Percentiles rank a stretch among this genome's conserved stretches.
Conservation (phyloP, 2,888 invertebrate genomes). For the Ectropis crepuscularia region DNA sequence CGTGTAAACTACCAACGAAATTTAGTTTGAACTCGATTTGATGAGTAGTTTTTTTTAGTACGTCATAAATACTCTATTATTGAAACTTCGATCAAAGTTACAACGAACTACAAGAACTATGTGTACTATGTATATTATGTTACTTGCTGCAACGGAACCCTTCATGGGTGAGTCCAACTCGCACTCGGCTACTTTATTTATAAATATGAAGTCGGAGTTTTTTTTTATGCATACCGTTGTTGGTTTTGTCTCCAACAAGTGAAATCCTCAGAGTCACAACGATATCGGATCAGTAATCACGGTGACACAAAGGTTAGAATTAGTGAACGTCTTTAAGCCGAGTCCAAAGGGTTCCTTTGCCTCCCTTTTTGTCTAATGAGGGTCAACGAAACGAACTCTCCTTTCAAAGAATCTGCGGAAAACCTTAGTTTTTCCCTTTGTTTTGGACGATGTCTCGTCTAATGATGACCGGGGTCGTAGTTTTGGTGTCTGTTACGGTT, state of each 20-base stretch:
- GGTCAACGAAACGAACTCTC: slow-evolving; percentile 56
- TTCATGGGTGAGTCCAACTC: too few relatives aligned
- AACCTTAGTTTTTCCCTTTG: slow-evolving; percentile 44
- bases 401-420: slow-evolving; percentile 54
- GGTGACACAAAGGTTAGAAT: slow-evolving; percentile 49
- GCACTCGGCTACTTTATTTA: too few relatives aligned
- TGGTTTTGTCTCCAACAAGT: slow-evolving; percentile 3
- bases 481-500: slow-evolving; percentile 22
- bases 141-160: too few relatives aligned
- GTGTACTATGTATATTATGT: too few relatives aligned
- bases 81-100: too few relatives aligned
- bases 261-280: slow-evolving; percentile 21
- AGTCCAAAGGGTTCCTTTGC: slow-evolving; percentile 58
- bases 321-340: slow-evolving; percentile 56
- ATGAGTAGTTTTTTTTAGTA: too few relatives aligned
- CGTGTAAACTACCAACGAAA: too few relatives aligned
- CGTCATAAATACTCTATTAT: too few relatives aligned
- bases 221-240: slow-evolving; percentile 9
- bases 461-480: slow-evolving; percentile 37
- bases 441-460: slow-evolving; percentile 40
- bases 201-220: background rate
- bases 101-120: too few relatives aligned
- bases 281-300: slow-evolving; percentile 52
- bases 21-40: too few relatives aligned
- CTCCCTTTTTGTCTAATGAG: slow-evolving; percentile 54